A percentile compares a stretch with the other conserved stretches of the same genome.
Evolutionary conservation across 2,888 invertebrate species (phyloP).

Genomic region (Pocota personata): DNA sequence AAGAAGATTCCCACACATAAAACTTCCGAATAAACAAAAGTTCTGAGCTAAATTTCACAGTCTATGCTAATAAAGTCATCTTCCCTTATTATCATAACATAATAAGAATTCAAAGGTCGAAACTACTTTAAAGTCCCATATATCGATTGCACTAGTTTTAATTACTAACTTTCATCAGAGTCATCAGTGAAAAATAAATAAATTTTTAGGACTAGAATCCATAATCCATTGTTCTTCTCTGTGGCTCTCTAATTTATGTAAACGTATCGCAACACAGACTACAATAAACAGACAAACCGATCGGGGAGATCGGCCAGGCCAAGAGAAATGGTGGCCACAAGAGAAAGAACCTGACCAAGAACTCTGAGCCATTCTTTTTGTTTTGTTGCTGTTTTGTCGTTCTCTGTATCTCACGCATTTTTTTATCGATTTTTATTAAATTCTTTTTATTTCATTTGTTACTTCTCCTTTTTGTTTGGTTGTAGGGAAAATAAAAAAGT

Average conservation of each 20-base stretch:
- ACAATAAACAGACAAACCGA: not conserved
- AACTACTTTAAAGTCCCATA: not conserved
- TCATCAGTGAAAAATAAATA: not conserved
- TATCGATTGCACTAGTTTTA: not conserved
- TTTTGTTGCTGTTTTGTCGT: slow-evolving; percentile 17
- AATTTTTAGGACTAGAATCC: not conserved
- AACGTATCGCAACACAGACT: not conserved
- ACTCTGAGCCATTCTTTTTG: slow-evolving; percentile 32
- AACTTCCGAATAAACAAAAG: not conserved
- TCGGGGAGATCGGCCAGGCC: not conserved
- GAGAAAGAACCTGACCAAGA: slow-evolving; percentile 64
- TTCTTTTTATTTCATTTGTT: slow-evolving; percentile 21
- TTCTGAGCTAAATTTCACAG: not conserved
- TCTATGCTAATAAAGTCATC: not conserved
- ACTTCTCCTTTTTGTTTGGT: slow-evolving; percentile 15
- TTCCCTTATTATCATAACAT: not conserved
- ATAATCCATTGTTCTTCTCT: slow-evolving; percentile 2
- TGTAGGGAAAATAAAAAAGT: not conserved
- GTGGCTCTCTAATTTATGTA: not conserved
- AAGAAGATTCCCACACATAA: not conserved
- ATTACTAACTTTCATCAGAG: not conserved
- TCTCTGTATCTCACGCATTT: slow-evolving; percentile 14
- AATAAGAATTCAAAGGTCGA: not conserved
- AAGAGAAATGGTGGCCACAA: slow-evolving; percentile 53
- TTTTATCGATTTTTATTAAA: slow-evolving; percentile 20